These are phyloP conservation scores for Pitangus sulphuratus DNA, from an alignment of 2,797 vertebrate genomes.

Conservation along the genomic window DNA sequence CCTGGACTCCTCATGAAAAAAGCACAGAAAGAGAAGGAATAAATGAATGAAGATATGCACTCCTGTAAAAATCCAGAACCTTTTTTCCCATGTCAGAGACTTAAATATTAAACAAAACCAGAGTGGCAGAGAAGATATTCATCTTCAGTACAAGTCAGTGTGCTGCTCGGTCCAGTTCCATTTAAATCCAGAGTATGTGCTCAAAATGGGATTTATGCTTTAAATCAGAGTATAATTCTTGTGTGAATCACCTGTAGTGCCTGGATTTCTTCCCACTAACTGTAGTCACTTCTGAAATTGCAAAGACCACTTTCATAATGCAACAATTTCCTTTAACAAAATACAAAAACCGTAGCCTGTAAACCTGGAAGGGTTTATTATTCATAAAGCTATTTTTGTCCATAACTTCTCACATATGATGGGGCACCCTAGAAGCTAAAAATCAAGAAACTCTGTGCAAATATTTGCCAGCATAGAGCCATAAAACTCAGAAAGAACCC, in stretches of 20 bases:
- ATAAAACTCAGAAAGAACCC: not conserved
- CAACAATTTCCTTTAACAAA: not conserved
- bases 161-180: not conserved
- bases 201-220: not conserved
- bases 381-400: not conserved
- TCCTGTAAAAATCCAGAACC: not conserved
- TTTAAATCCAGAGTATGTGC: not conserved
- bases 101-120: not conserved
- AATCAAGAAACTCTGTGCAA: not conserved
- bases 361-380: not conserved
- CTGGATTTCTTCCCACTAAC: not conserved
- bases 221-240: not conserved
- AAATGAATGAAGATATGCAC: not conserved
- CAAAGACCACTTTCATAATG: not conserved
- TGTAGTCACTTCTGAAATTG: not conserved
- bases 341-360: not conserved
- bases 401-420: not conserved
- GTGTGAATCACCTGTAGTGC: not conserved
- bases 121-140: not conserved
- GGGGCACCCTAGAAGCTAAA: not conserved
- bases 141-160: not conserved
- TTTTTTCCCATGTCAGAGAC: fast-evolving
- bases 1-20: not conserved
- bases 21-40: not conserved
- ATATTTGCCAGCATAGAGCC: not conserved